These are phyloP conservation scores for Dexiosoma caninum DNA, from an alignment of 2,888 invertebrate genomes.

Conservation along the genomic window DNA sequence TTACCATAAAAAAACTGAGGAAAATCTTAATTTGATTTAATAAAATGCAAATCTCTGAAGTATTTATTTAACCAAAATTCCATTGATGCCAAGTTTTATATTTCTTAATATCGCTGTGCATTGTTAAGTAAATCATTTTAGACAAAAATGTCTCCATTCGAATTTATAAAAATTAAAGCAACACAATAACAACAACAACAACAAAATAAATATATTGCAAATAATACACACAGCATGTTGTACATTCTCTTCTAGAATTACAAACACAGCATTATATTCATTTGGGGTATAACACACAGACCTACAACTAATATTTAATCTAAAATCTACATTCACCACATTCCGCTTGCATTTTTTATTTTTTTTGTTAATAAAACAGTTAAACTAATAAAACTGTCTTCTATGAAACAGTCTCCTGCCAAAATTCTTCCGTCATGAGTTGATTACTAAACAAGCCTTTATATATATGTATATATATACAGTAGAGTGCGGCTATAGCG, in stretches of 20 bases:
- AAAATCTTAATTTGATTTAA: neutral
- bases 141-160: neutral
- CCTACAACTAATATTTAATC: constrained; percentile 12
- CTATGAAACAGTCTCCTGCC: neutral
- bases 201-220: no score
- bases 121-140: neutral
- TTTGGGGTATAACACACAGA: neutral
- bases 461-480: neutral
- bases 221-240: constrained; percentile 49
- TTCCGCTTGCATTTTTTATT: neutral
- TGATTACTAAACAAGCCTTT: constrained; percentile 11
- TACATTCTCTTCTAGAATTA: constrained; percentile 13
- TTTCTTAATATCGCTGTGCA: neutral
- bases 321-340: constrained; percentile 12
- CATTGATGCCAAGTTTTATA: neutral
- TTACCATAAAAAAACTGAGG: neutral
- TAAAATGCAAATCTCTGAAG: neutral
- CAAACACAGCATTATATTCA: constrained; percentile 6
- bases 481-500: no score
- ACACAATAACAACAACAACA: no score
- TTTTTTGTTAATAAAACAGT: constrained; percentile 1
- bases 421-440: neutral
- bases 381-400: constrained; percentile 24
- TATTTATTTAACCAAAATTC: neutral
- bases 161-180: constrained; percentile 10